Conservation (phyloP, 2,888 invertebrate species). For the Diloba caeruleocephala region DNA sequence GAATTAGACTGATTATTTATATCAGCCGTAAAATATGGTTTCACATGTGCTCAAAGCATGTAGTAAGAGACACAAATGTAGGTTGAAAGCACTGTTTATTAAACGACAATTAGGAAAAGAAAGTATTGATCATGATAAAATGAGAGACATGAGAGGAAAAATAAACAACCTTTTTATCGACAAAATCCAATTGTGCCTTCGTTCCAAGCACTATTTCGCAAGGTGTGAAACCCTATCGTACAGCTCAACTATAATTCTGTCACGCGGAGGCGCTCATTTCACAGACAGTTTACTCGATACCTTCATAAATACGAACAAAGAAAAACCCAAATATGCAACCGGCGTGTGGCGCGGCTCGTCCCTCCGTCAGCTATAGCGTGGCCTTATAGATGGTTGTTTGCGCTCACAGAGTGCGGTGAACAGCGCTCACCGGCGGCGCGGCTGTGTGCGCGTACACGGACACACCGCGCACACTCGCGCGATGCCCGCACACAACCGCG, state of each 20-base stretch:
- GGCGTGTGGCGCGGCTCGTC: conserved; percentile 80
- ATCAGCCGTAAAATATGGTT: too few relatives aligned
- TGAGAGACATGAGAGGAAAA: too few relatives aligned
- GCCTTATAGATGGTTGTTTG: conserved; percentile 90
- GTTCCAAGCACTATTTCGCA: neutral
- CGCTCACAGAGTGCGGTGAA: conserved; percentile 90
- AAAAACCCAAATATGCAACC: conserved; percentile 64
- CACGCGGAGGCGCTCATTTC: conserved; percentile 11
- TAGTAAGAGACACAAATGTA: too few relatives aligned
- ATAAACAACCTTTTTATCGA: too few relatives aligned
- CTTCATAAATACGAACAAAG: conserved; percentile 60
- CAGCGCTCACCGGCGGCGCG: conserved; percentile 87
- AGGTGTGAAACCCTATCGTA: neutral
- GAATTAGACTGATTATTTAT: too few relatives aligned
- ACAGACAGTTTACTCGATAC: conserved; percentile 33
- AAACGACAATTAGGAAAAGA: too few relatives aligned
- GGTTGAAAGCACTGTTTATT: too few relatives aligned
- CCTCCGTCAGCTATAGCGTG: conserved; percentile 89
- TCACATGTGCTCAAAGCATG: too few relatives aligned
- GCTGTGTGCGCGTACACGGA: conserved; percentile 78
- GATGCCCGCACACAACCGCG: conserved; percentile 65
- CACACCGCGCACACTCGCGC: conserved; percentile 64
- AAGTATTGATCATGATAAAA: too few relatives aligned
- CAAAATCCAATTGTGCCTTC: too few relatives aligned
- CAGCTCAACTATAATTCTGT: neutral